phyloP scores from a whole-genome alignment of 2,888 invertebrate species.

The Galerucella calmariensis region DNA sequence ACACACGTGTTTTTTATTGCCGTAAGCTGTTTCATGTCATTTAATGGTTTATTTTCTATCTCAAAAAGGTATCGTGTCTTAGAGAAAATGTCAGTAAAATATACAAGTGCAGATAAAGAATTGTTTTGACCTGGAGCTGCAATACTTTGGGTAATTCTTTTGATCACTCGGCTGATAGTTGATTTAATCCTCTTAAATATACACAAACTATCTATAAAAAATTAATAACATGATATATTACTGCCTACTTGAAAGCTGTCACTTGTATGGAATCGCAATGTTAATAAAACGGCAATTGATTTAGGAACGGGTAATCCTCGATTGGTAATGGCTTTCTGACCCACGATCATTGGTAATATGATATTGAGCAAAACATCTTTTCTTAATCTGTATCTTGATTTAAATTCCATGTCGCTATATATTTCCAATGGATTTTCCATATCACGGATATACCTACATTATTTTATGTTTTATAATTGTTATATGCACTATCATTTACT shows the following conservation, averaged over 20 bases:
- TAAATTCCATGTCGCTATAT: constrained; percentile 15
- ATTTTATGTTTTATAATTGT: not conserved
- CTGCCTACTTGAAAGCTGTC: constrained; percentile 5
- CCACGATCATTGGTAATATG: constrained; percentile 12
- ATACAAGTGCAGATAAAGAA: too few relatives aligned
- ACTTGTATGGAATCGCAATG: constrained; percentile 19
- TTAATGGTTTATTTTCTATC: too few relatives aligned
- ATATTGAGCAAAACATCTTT: not conserved
- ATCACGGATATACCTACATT: not conserved
- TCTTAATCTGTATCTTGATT: not conserved
- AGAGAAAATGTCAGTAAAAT: too few relatives aligned
- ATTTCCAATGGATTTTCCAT: constrained; percentile 6
- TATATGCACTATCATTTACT: too few relatives aligned
- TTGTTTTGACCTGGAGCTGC: too few relatives aligned
- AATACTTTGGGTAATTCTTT: too few relatives aligned
- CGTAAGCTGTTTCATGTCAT: too few relatives aligned
- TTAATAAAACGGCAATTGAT: not conserved
- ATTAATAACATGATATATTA: constrained; percentile 2
- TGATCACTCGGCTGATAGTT: too few relatives aligned
- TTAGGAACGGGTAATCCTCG: constrained; percentile 5
- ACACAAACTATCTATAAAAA: constrained; percentile 30
- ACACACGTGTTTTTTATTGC: too few relatives aligned
- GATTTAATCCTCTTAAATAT: constrained; percentile 26
- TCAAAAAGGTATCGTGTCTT: too few relatives aligned
- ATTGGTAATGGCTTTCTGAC: not conserved